Base-by-base conservation (phyloP, 2,888 invertebrate genomes). In the Epirrhoe alternata region DNA sequence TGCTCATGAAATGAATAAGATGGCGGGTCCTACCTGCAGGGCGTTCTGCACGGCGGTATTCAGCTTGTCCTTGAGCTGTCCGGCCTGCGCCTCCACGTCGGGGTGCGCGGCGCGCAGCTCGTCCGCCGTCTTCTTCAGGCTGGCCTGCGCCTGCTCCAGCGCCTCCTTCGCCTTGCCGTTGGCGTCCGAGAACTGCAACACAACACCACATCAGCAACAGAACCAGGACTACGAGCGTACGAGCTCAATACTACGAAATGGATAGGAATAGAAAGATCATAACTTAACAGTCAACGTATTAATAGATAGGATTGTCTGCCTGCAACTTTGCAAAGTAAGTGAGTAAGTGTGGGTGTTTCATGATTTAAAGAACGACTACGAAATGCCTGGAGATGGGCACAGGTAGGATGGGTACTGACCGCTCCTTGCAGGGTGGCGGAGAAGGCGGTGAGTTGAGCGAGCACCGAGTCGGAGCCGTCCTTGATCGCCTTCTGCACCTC, bases 131-230 rank as follows among this genome's bases (percentile, higher is more conserved):
- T 73, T 74, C 79, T 91, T 79, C 55, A 93, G 12, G 83, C 78
- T 86, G 69, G 74, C 64, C 67, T 82, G 84, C 0, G 89, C 54
- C 74, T 79, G 66, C 78, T 90, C 86, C 65, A 93, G 73, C 1
- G 86, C 86, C 42, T 85, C 83, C 84, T 91, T 92, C 1, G 86
- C 84, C 75, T 92, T 91, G 79, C 87, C 88, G 80, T 80, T 88
- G 0, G 90, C 90, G 77, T 92, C 92, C 10, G 12, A 57, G 52
- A 88, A 2, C 92, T 92, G 79, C 17, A 74, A 72, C 47, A 24
- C 24, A 24, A 1, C 24, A 24, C 24, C 24, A 24, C 24, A 1
- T 24, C 24, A 24, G 1, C 1, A 24, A 24, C 24, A 24, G 24
- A 24, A 24, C 24, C 24, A 24, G 24, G 24, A 3, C 24, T 24